Percentiles rank a stretch among this genome's conserved stretches.
Evolutionary conservation across 1,140 invertebrate genomes (phyloP).

Genomic region (Drosophila nigrodunni): DNA sequence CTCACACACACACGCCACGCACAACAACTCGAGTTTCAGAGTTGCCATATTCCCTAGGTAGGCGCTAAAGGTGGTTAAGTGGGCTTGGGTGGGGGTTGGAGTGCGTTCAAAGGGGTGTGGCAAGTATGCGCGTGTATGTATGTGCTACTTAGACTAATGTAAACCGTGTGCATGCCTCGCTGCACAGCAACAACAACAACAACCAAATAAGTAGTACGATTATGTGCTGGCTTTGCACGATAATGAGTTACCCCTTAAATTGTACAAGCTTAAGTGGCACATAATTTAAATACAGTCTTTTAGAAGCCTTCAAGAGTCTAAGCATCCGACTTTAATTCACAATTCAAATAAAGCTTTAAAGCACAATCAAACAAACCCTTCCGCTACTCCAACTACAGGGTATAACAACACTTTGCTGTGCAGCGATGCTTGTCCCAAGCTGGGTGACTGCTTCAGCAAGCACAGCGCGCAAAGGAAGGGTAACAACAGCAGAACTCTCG

Average conservation of each 20-base stretch:
- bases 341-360: no score
- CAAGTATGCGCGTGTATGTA: constrained; percentile 19
- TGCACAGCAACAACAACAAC: constrained; percentile 54
- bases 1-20: constrained; percentile 27
- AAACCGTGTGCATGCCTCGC: constrained; percentile 75
- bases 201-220: constrained; percentile 43
- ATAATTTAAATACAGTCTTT: not conserved
- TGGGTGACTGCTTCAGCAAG: constrained; percentile 1
- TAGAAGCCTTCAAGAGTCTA: no score
- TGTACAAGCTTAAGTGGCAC: not conserved
- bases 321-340: no score
- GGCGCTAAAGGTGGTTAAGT: constrained; percentile 46
- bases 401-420: constrained; percentile 71
- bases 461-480: not conserved
- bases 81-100: constrained; percentile 16
- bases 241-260: not conserved
- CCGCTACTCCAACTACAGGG: constrained; percentile 7
- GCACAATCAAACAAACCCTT: not conserved
- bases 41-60: constrained; percentile 50
- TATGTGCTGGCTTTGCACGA: not conserved
- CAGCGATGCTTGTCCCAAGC: constrained; percentile 38
- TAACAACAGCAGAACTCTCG: constrained; percentile 37
- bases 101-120: not conserved
- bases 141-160: constrained; percentile 81
- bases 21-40: constrained; percentile 14